These are phyloP conservation scores for Limosa lapponica DNA, from an alignment of 2,797 vertebrate species.

Conservation along the genomic window DNA sequence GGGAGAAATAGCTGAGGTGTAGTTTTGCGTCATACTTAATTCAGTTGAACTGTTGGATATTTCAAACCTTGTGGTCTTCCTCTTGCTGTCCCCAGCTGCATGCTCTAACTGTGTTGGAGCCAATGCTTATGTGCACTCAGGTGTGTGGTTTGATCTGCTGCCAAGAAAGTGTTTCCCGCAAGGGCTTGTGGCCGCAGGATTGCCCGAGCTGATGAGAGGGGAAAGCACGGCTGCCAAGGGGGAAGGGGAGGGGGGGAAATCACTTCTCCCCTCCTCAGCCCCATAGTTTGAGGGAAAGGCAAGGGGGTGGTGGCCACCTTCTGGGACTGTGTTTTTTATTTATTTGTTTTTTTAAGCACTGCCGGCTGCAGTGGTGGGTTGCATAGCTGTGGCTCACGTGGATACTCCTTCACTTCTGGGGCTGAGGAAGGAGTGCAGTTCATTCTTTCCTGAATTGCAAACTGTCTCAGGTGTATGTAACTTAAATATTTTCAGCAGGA, in stretches of 20 bases:
- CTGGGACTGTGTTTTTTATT: background rate
- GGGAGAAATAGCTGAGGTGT: background rate
- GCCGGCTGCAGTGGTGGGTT: background rate
- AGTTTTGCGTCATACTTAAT: background rate
- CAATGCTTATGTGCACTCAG: background rate
- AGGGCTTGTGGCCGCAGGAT: background rate
- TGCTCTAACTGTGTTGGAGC: background rate
- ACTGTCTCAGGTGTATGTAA: background rate
- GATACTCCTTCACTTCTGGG: background rate
- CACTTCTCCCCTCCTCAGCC: background rate
- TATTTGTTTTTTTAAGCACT: background rate
- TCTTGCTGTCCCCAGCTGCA: background rate
- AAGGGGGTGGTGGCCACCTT: background rate
- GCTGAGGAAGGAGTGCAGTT: background rate
- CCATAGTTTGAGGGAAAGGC: background rate
- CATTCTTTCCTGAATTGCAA: background rate
- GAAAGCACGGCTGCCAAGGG: fast-evolving
- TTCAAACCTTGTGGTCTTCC: background rate
- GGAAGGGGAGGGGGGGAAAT: background rate
- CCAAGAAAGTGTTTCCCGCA: background rate
- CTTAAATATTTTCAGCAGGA: background rate
- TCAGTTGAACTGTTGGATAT: background rate
- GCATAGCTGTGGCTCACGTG: fast-evolving
- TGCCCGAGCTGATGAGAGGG: background rate
- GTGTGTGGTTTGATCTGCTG: background rate